Evolutionary conservation across 1,140 invertebrate genomes (phyloP), one percentile per base, ranked within the genome.

Genomic region (Coptotermes formosanus): DNA sequence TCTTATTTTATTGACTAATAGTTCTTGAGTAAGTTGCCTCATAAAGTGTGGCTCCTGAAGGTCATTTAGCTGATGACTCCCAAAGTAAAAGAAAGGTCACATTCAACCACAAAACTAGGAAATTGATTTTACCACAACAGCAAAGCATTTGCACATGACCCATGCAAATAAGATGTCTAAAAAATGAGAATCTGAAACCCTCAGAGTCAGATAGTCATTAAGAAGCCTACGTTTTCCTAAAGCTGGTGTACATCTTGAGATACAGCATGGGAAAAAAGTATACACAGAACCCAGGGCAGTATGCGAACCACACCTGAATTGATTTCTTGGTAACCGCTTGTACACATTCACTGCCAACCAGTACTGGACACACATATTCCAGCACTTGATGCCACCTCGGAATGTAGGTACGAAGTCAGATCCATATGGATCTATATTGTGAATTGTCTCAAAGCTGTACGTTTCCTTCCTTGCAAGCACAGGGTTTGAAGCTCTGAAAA

Each of bases 301-400:
- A 9, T 38, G 19, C 1, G 16, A 55, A 75, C 88, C 86, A 90
- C 89, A 94, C 93, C 93, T 93, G 19, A 94, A 91, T 75, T 91
- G 89, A 90, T 95, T 96, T 32, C 92, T 91, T 4, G 96, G 96
- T 88, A 97, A 95, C 88, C 96, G 91, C 88, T 96, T 97, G 89
- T 98, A 98, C 3, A 99, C 94, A 89, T 95, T 96, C 59, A 94
- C 94, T 19, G 97, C 97, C 88, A 99, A 93, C 98, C 98, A 99
- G 90, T 97, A 99, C 89, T 99, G 98, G 8, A 99, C 95, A 64
- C 96, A 97, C 88, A 96, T 97, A 90, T 99, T 99, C 98, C 98
- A 99, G 25, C 95, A 93, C 89, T 96, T 95, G 94, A 99, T 97
- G 7, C 95, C 96, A 83, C 95, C 95, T 82, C 96, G 92, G 23